Evolutionary conservation across 2,888 invertebrate genomes (phyloP).

Genomic region (Phengaris alcon): DNA sequence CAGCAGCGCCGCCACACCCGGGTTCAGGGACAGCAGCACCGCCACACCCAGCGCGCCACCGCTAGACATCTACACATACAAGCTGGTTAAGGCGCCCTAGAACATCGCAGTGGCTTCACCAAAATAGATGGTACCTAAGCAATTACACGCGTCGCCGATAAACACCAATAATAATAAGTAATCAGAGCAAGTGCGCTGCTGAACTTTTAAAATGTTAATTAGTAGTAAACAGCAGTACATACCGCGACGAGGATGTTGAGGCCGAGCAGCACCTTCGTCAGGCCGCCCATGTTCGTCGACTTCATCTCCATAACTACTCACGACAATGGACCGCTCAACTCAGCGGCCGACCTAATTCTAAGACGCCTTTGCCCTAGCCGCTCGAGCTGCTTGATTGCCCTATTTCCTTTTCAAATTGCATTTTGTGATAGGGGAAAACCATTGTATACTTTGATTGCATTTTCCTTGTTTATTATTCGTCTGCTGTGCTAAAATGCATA

Average conservation of each 20-base stretch:
- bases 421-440: not conserved
- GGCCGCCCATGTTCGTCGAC: not conserved
- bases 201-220: not conserved
- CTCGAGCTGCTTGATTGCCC: not conserved
- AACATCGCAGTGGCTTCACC: not conserved
- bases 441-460: not conserved
- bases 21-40: not conserved
- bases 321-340: not conserved
- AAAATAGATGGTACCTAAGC: no score
- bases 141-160: no score
- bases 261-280: not conserved
- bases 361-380: not conserved
- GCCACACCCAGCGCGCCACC: constrained; percentile 14
- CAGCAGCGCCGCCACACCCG: not conserved
- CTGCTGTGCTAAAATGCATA: not conserved
- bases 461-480: not conserved
- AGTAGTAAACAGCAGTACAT: not conserved
- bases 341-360: not conserved
- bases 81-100: no score
- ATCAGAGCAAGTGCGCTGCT: no score
- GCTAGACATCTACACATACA: not conserved
- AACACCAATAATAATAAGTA: not conserved
- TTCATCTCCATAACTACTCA: not conserved
- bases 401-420: constrained; percentile 1
- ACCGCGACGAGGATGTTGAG: not conserved